Conservation (phyloP, 2,797 vertebrate species). For the Melanotaenia nigrans region DNA sequence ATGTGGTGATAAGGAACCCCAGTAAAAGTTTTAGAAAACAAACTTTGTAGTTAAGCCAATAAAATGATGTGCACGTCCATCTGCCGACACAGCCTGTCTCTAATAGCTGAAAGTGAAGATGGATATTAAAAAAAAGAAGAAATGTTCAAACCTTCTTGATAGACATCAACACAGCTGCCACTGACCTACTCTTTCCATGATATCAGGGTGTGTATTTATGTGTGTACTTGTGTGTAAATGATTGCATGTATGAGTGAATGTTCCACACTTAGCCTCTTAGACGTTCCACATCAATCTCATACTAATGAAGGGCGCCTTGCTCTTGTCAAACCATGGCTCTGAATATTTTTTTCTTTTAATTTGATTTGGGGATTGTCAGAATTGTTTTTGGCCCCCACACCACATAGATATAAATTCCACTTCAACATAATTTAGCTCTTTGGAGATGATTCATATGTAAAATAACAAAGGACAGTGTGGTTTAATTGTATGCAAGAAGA, state of each 20-base stretch:
- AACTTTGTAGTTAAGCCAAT: conserved; percentile 65
- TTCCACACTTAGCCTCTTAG: conserved; percentile 71
- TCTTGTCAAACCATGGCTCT: conserved; percentile 69
- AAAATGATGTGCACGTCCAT: conserved; percentile 42
- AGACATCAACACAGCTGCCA: conserved; percentile 58
- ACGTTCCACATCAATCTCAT: conserved; percentile 77
- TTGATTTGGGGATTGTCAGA: conserved; percentile 73
- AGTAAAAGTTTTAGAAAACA: conserved; percentile 64
- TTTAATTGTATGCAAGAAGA: conserved; percentile 26
- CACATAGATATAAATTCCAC: conserved; percentile 57
- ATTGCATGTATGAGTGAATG: conserved; percentile 62
- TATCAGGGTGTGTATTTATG: conserved; percentile 71
- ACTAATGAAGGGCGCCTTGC: conserved; percentile 75
- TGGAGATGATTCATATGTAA: conserved; percentile 55
- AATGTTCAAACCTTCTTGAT: conserved; percentile 63
- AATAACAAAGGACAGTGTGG: conserved; percentile 39
- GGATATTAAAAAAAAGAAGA: conserved; percentile 63
- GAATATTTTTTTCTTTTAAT: conserved; percentile 67
- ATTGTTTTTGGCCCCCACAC: conserved; percentile 63
- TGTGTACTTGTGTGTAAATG: conserved; percentile 57
- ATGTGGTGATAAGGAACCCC: conserved; percentile 11
- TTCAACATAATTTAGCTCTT: conserved; percentile 51
- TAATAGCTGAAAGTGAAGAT: conserved; percentile 70
- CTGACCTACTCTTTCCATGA: conserved; percentile 76
- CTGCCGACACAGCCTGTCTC: conserved; percentile 73